Evolutionary conservation across 2,113 vertebrate genomes (phyloP).

Genomic region (Syrrhaptes paradoxus): DNA sequence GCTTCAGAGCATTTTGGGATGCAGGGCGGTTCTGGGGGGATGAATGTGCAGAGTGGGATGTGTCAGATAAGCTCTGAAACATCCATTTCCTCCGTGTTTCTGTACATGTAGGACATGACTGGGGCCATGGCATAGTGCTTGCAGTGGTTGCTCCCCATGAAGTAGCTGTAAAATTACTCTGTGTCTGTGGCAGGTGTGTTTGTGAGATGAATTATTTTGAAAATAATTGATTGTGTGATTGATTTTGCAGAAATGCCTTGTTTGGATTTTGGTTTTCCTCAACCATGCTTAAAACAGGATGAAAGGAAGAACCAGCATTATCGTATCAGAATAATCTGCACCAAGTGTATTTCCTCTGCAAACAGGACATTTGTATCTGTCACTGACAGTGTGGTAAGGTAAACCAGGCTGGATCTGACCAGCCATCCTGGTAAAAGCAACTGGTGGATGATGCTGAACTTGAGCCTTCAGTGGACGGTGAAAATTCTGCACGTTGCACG

Average conservation of each 20-base stretch:
- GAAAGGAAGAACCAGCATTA: neutral
- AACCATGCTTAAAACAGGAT: neutral
- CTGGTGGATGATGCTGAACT: neutral
- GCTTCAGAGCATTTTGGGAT: neutral
- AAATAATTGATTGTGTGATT: neutral
- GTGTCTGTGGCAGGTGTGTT: neutral
- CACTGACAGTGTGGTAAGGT: accelerated
- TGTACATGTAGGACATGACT: neutral
- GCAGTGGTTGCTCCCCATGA: neutral
- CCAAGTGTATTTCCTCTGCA: neutral
- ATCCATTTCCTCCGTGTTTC: neutral
- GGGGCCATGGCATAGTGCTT: neutral
- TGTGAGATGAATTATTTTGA: neutral
- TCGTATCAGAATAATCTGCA: no score
- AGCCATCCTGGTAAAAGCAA: neutral
- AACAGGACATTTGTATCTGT: accelerated
- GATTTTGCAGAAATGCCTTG: neutral
- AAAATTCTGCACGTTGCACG: neutral
- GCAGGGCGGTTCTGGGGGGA: neutral
- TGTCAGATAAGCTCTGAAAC: neutral
- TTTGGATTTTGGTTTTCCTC: neutral
- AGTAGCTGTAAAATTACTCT: neutral
- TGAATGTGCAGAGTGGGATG: neutral
- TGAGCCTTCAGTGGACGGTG: neutral
- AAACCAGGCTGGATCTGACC: neutral